A percentile compares a stretch with the other conserved stretches of the same genome.
These are phyloP conservation scores for Metellina segmentata DNA, from an alignment of 2,888 invertebrate genomes.

Conservation along the genomic window DNA sequence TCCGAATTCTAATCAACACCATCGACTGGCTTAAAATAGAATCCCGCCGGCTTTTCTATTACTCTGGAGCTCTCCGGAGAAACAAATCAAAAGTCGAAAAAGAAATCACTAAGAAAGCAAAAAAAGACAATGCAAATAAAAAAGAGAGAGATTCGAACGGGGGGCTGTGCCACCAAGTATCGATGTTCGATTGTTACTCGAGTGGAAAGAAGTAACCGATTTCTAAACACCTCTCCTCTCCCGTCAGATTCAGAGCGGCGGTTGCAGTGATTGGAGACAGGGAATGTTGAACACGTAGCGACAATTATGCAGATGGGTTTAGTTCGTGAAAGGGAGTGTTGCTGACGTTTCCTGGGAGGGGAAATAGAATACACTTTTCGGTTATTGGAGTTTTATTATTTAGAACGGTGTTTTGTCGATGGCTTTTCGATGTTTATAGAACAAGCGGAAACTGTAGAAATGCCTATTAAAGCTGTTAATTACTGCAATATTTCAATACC, in stretches of 20 bases:
- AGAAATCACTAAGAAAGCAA: background rate
- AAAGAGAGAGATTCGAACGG: conserved; percentile 17
- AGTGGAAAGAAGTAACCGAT: conserved; percentile 38
- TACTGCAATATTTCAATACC: too few species aligned
- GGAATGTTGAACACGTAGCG: conserved; percentile 18
- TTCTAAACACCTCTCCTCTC: conserved; percentile 12
- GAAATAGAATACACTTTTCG: background rate
- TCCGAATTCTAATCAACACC: conserved; percentile 18
- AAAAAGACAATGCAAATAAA: conserved; percentile 18
- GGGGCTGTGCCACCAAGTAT: background rate
- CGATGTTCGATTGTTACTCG: conserved; percentile 48
- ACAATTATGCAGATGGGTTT: conserved; percentile 4
- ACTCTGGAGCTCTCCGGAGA: background rate
- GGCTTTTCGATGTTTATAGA: too few species aligned
- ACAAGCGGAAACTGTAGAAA: too few species aligned
- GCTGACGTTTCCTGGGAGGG: background rate
- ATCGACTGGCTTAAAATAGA: background rate
- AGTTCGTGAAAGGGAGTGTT: background rate
- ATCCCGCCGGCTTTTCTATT: background rate
- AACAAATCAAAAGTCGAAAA: conserved; percentile 36
- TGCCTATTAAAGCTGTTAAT: too few species aligned
- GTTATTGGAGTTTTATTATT: background rate
- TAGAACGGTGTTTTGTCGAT: background rate
- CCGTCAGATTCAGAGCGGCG: too few species aligned
- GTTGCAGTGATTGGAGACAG: background rate